These are phyloP conservation scores for Tuberolachnus salignus DNA, from an alignment of 2,888 invertebrate genomes.

Conservation along the genomic window DNA sequence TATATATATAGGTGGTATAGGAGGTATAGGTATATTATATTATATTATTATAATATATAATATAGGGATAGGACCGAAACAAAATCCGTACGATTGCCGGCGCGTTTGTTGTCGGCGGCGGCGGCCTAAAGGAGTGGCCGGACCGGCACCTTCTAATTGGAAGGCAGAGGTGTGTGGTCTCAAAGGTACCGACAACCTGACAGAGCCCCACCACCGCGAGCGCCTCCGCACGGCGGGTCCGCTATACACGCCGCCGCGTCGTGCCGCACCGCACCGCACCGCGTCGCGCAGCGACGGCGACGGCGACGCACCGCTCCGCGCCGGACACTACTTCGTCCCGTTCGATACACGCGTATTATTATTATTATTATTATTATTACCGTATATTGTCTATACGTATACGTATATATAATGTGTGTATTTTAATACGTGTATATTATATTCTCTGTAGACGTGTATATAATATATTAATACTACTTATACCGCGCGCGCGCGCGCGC, in stretches of 20 bases:
- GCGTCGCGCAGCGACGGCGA: too few species aligned
- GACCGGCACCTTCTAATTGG: constrained; percentile 59
- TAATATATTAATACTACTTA: too few species aligned
- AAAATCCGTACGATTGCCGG: constrained; percentile 53
- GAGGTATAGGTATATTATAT: not conserved
- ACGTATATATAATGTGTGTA: not conserved
- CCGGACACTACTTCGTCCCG: constrained; percentile 27
- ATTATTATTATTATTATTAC: constrained; percentile 22
- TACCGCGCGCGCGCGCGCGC: not conserved
- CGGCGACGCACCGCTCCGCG: too few species aligned
- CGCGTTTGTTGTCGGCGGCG: constrained; percentile 53
- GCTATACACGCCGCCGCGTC: too few species aligned
- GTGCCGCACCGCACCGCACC: constrained; percentile 21
- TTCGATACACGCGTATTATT: constrained; percentile 23
- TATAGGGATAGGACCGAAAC: constrained; percentile 31
- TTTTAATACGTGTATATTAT: not conserved
- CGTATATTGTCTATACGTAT: constrained; percentile 12
- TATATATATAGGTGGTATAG: not conserved
- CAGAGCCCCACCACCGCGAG: constrained; percentile 36
- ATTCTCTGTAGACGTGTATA: too few species aligned
- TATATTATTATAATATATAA: not conserved
- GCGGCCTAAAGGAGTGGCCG: constrained; percentile 57
- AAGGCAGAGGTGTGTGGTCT: constrained; percentile 59
- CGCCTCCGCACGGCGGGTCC: constrained; percentile 33
- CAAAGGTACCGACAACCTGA: constrained; percentile 56